phyloP scores from a whole-genome alignment of 2,113 vertebrate species.

The Aleadryas rufinucha region DNA sequence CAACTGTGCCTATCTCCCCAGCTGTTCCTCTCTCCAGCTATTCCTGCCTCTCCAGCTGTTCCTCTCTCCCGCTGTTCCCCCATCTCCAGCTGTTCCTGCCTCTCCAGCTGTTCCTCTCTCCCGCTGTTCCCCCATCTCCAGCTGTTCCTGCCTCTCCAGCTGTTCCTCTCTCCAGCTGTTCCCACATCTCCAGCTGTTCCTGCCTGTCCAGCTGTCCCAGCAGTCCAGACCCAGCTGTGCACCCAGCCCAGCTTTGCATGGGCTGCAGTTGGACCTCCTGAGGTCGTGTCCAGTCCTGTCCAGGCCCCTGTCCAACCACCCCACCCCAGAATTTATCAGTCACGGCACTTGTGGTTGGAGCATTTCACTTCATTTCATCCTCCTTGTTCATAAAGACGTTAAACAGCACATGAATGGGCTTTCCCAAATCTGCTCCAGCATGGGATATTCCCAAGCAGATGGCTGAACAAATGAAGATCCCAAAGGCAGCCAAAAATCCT shows the following conservation, averaged over 20 bases:
- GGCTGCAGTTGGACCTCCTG: not conserved
- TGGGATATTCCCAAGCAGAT: not conserved
- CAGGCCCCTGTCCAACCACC: not conserved
- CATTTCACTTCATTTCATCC: not conserved
- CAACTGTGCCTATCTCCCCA: not conserved
- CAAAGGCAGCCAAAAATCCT: not conserved
- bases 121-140: no score
- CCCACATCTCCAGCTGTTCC: not conserved
- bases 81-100: not conserved
- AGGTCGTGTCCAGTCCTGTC: not conserved
- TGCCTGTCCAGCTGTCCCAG: not conserved
- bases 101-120: fast-evolving
- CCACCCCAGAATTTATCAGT: no score
- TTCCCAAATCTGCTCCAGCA: not conserved
- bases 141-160: fast-evolving
- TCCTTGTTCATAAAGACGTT: not conserved
- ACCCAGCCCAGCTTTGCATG: not conserved
- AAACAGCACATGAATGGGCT: not conserved
- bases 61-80: not conserved
- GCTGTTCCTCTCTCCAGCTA: not conserved
- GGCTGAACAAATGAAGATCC: not conserved
- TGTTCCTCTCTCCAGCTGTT: not conserved
- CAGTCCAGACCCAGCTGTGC: not conserved
- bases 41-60: not conserved
- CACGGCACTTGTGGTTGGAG: fast-evolving